These are phyloP conservation scores for Malurus elegans DNA, from an alignment of 2,113 vertebrate genomes.

Conservation along the genomic window DNA sequence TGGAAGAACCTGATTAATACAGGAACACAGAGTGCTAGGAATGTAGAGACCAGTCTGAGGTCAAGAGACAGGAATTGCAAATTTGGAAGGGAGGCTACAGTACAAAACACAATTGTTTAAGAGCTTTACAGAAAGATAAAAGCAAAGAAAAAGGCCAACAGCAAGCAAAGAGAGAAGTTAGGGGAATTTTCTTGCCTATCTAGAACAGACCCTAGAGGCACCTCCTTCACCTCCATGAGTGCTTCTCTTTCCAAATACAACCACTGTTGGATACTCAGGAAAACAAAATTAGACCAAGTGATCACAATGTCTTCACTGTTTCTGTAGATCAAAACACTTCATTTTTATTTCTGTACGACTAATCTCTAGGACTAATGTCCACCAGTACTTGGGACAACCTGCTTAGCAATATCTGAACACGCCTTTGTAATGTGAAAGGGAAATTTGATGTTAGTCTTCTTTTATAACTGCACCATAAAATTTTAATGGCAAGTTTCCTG, in stretches of 20 bases:
- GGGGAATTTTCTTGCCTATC: neutral
- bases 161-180: neutral
- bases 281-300: neutral
- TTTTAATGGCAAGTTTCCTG: neutral
- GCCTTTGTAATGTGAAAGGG: neutral
- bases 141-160: neutral
- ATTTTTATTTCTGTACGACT: neutral
- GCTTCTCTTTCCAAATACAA: neutral
- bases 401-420: neutral
- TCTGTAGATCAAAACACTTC: neutral
- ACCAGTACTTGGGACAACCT: neutral
- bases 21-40: neutral
- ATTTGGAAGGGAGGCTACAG: neutral
- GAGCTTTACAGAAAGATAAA: neutral
- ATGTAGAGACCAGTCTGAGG: neutral
- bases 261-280: neutral
- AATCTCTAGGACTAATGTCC: neutral
- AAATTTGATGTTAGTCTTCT: neutral
- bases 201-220: neutral
- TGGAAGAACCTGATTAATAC: neutral
- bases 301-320: neutral
- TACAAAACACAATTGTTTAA: neutral
- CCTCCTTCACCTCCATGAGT: neutral
- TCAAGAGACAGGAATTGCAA: neutral
- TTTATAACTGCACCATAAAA: neutral